A percentile compares a stretch with the other conserved stretches of the same genome.
Conservation (phyloP, 2,888 invertebrate species). For the Falcaria lacertinaria region DNA sequence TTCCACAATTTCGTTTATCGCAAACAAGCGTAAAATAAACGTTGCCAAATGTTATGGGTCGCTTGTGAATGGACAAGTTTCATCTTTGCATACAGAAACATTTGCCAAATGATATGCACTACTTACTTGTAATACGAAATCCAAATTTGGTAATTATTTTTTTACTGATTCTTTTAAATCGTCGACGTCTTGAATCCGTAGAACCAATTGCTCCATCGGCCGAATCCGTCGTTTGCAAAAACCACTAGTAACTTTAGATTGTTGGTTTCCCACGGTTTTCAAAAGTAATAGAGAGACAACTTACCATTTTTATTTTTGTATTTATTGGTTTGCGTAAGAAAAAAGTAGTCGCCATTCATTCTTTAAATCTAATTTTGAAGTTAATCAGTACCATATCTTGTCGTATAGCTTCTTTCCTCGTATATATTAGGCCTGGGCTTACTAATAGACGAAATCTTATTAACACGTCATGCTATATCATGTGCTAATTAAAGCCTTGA, state of each 20-base stretch:
- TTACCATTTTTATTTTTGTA: constrained; percentile 22
- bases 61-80: constrained; percentile 32
- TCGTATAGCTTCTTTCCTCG: too few relatives aligned
- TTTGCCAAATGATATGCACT: constrained; percentile 55
- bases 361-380: too few relatives aligned
- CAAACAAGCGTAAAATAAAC: constrained; percentile 40
- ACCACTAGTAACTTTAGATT: constrained; percentile 38
- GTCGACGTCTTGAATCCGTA: constrained; percentile 45
- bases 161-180: constrained; percentile 36
- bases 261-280: constrained; percentile 56
- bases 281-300: constrained; percentile 29
- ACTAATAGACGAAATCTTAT: too few relatives aligned
- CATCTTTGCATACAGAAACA: constrained; percentile 43
- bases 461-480: too few relatives aligned
- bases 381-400: too few relatives aligned
- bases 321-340: constrained; percentile 7
- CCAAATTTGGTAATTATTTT: constrained; percentile 43
- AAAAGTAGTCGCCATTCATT: background rate
- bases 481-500: too few relatives aligned
- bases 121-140: constrained; percentile 54
- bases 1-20: constrained; percentile 28
- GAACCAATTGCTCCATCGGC: constrained; percentile 54
- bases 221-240: constrained; percentile 51
- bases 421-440: too few relatives aligned
- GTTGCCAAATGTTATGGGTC: constrained; percentile 38